Base-by-base conservation (phyloP, 2,113 vertebrate genomes). In the Oceanites oceanicus region DNA sequence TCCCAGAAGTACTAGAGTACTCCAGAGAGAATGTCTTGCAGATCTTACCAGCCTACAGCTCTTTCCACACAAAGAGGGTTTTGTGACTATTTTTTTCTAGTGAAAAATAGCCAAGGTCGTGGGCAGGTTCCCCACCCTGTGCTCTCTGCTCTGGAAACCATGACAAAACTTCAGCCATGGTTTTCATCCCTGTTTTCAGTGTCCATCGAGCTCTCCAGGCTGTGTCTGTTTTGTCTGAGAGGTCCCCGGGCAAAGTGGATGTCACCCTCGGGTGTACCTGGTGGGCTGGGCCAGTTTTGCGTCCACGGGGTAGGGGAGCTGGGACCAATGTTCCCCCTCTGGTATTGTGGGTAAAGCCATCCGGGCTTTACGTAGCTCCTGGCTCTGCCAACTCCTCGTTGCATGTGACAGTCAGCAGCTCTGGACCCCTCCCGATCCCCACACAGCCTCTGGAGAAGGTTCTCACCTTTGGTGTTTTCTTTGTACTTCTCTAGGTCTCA, bases 321-420 rank as follows among this genome's bases (percentile, higher is more conserved):
- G 63, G 84, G 32, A 34, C 40, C 30, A 8, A 2, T 0, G 17
- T 42, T 40, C 29, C n/a, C n/a, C 55, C 61, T 21, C 5, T 1
- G 2, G 21, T 20, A 0, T 1, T 0, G 4, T 4, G 25, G 71
- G 56, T n/a, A 12, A 63, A 52, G 19, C 56, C 63, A 4, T 4
- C 53, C 7, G 20, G 61, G n/a, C 25, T 42, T n/a, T 22, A 6
- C 1, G 3, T 3, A 50, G 55, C 62, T 75, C 32, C 76, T 42
- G 15, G 23, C 14, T 20, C 67, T 45, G 26, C 36, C 68, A 55
- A 0, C 25, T 42, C 59, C 66, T n/a, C 2, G 1, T 16, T 20
- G 22, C 2, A 4, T 22, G 38, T 13, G 14, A 4, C 15, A 18
- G 47, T 18, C 38, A 4, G 50, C 3, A 63, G 49, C 62, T 70